phyloP scores from a whole-genome alignment of 1,140 invertebrate genomes.

The Nixonia krombeini region DNA sequence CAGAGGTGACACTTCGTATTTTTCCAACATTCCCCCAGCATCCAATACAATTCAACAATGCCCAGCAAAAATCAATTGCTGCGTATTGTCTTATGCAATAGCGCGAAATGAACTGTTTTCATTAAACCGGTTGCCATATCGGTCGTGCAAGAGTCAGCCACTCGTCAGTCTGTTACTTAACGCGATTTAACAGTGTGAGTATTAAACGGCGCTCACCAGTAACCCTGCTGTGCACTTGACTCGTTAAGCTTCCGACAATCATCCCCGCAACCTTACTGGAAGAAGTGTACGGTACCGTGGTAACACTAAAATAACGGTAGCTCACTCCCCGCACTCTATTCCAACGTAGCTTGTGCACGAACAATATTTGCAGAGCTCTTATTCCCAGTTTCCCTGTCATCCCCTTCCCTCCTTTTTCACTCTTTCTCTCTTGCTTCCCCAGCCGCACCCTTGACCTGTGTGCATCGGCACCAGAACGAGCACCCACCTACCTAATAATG shows the following conservation, averaged over 20 bases:
- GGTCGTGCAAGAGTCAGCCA: constrained; percentile 49
- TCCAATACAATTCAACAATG: too few relatives aligned
- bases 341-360: constrained; percentile 53
- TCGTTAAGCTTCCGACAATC: constrained; percentile 30
- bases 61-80: neutral
- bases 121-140: constrained; percentile 21
- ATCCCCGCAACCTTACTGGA: constrained; percentile 26
- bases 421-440: constrained; percentile 18
- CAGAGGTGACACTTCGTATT: too few relatives aligned
- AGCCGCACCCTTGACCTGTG: constrained; percentile 36
- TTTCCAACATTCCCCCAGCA: too few relatives aligned
- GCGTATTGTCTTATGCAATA: neutral
- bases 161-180: constrained; percentile 59
- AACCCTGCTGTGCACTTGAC: constrained; percentile 60
- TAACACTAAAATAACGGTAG: constrained; percentile 49
- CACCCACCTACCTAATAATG: constrained; percentile 70
- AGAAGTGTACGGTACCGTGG: constrained; percentile 21
- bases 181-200: constrained; percentile 33
- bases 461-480: constrained; percentile 54
- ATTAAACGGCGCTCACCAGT: constrained; percentile 38
- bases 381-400: constrained; percentile 48
- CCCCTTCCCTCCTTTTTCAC: neutral
- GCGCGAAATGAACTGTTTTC: constrained; percentile 21
- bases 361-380: constrained; percentile 72
- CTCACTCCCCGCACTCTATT: constrained; percentile 30